phyloP scores from a whole-genome alignment of 2,888 invertebrate species.

The Trichopria drosophilae region DNA sequence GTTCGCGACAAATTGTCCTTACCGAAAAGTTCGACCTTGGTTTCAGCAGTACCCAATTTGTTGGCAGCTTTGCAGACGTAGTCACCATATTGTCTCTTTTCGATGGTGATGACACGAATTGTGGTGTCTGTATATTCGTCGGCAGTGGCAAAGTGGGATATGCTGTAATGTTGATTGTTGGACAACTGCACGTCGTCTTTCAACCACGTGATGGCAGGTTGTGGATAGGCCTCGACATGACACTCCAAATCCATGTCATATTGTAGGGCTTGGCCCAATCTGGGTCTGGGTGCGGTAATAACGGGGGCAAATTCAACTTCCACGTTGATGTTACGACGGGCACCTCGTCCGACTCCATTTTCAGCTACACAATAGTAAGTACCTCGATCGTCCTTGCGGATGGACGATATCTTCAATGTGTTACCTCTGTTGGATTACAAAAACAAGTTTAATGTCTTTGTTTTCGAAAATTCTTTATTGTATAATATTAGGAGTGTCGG shows the following conservation, averaged over 20 bases:
- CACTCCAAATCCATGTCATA: constrained; percentile 95
- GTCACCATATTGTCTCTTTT: constrained; percentile 84
- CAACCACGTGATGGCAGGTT: constrained; percentile 88
- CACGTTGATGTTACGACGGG: constrained; percentile 81
- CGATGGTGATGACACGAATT: constrained; percentile 84
- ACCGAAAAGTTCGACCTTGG: constrained; percentile 81
- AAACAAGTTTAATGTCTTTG: too few relatives aligned
- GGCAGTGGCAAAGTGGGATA: constrained; percentile 88
- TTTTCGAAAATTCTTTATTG: too few relatives aligned
- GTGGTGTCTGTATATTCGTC: constrained; percentile 92
- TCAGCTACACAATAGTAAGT: constrained; percentile 94
- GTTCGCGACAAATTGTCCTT: constrained; percentile 50
- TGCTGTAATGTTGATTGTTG: constrained; percentile 88
- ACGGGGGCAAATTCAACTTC: constrained; percentile 90
- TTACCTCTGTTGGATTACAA: constrained; percentile 84
- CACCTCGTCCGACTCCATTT: constrained; percentile 84
- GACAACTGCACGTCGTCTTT: constrained; percentile 81
- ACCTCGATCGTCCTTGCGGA: constrained; percentile 86
- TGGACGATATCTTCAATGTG: constrained; percentile 72
- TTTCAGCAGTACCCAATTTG: constrained; percentile 81
- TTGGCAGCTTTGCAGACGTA: constrained; percentile 88
- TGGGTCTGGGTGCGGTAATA: constrained; percentile 79
- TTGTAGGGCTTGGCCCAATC: constrained; percentile 84
- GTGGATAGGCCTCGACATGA: constrained; percentile 92
- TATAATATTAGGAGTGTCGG: too few relatives aligned